Base-by-base conservation (phyloP, 2,797 vertebrate species). In the Acomys russatus region DNA sequence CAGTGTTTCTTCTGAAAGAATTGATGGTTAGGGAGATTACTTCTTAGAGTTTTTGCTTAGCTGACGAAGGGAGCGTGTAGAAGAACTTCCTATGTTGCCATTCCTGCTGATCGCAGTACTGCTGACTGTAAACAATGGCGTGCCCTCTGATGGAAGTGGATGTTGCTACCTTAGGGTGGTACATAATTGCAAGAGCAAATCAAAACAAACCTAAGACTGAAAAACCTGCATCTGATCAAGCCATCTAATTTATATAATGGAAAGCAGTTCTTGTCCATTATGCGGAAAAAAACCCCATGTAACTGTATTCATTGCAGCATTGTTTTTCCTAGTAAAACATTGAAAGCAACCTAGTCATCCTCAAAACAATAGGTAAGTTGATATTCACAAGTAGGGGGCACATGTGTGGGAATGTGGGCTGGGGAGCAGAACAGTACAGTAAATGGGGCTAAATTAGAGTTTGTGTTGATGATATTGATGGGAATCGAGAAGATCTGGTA, bases 361-460 rank as follows among this genome's bases (percentile, higher is more conserved):
- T 73, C 15, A 88, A 70, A 92, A 93, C 14, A 77, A 49, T 91
- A 86, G 64, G 28, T 85, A 90, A 96, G 35, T 83, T 96, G 92
- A 59, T 64, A 71, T 85, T 94, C 18, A 54, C 6, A 92, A 33
- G 14, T 89, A 54, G 38, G 64, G 49, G 51, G 15, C 59, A 73
- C 22, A 44, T 85, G 4, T 56, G 17, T 35, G 86, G 9, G 35
- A 20, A 1, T 22, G 59, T 38, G 15, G 18, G 30, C 18, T 54
- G 11, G 33, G 22, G 38, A 66, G 2, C n/a, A n/a, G 49, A 54
- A 61, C 0, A 9, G 28, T 44, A 7, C 85, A 92, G 0, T 15
- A 18, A 64, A 28, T 76, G 64, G 51, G 44, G 74, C 30, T 92
- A 54, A 95, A 61, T 92, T 96, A 82, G 94, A 95, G 8, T 20